phyloP scores from a whole-genome alignment of 2,888 invertebrate genomes.

The Strigamia transsilvanica region DNA sequence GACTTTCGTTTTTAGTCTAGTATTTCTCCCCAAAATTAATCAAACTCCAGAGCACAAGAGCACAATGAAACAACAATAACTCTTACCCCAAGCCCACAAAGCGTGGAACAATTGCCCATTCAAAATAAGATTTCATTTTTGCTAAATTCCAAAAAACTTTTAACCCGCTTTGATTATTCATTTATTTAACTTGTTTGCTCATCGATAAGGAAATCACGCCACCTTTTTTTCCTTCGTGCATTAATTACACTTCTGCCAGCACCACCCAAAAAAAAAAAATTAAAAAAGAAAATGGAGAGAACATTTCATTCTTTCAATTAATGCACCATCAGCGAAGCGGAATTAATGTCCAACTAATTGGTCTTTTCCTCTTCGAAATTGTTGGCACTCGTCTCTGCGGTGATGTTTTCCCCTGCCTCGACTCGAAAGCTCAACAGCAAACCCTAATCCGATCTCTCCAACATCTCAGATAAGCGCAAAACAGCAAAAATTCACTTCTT shows the following conservation, averaged over 20 bases:
- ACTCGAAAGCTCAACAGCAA: constrained; percentile 29
- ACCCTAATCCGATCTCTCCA: neutral
- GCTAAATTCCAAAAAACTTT: neutral
- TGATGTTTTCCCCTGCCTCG: neutral
- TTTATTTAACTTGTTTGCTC: constrained; percentile 13
- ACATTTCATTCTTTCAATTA: constrained; percentile 28
- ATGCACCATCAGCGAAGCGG: neutral
- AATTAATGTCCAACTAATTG: constrained; percentile 37
- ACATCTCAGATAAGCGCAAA: constrained; percentile 14
- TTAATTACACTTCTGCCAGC: neutral
- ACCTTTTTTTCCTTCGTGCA: neutral
- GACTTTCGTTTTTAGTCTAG: too few relatives aligned
- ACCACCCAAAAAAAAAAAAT: neutral
- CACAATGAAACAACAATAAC: neutral
- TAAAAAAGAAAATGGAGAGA: neutral
- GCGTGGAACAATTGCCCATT: neutral
- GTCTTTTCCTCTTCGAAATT: constrained; percentile 19
- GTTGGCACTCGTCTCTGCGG: constrained; percentile 20
- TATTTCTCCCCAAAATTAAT: too few relatives aligned
- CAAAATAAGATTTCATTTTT: neutral
- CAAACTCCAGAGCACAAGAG: neutral
- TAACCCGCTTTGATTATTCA: neutral
- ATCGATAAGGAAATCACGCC: constrained; percentile 27
- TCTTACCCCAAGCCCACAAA: neutral
- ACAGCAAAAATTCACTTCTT: neutral